Base-by-base conservation (phyloP, 2,888 invertebrate genomes). In the Hesperia comma region DNA sequence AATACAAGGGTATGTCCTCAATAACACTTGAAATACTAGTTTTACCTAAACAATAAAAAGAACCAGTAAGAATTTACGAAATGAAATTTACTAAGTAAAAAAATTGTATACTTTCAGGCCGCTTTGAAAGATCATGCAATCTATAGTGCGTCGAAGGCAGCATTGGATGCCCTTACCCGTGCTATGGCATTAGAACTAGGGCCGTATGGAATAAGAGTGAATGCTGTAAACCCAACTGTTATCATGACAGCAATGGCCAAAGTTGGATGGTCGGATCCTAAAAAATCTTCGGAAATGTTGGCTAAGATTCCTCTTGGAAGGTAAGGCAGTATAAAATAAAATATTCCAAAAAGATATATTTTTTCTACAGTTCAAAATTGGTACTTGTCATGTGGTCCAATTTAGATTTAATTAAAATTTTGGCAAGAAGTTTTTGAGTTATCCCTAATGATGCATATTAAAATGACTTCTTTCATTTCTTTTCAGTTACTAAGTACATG, bases 221-320 rank as follows among this genome's bases (percentile, higher is more conserved):
- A 99, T 86, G 94, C 95, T 62, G 96, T 99, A 0, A 98, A 98
- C 85, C 99, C 99, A 0, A 99, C 99, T 0, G 98, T 99, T 0
- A 97, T 98, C 17, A 93, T 98, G 94, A 99, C 99, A 0, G 96
- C 96, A 74, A 97, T 99, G 98, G 98, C 97, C 0, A 94, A 93
- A 78, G 88, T 94, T 1, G 95, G 95, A 43, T 99, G 99, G 99
- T 94, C 96, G n/a, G 96, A 98, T 79, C 96, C 97, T 0, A 91
- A 80, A 0, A 97, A 95, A 81, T 95, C 96, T 8, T 93, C 93
- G 15, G 95, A 95, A 12, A 95, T 99, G 95, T 79, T 96, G 68
- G 92, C 94, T 4, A 96, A 96, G 87, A 98, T 98, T 83, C 99
- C 99, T 0, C 86, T 98, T 15, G 94, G 95, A 77, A 93, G 98